Conservation (phyloP, 2,113 vertebrate genomes). For the Plecotus auritus region DNA sequence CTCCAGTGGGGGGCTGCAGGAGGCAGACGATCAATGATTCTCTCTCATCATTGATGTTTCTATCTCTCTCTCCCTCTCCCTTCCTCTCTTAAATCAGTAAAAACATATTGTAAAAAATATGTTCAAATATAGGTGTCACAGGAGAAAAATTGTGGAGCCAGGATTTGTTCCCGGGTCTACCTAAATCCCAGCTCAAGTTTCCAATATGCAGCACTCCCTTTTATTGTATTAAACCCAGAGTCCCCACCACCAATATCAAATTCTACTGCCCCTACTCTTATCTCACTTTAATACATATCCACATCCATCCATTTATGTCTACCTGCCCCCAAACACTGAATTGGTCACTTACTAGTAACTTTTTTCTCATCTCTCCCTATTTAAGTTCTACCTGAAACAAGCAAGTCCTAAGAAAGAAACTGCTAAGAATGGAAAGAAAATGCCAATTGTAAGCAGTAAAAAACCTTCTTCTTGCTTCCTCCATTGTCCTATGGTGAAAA, state of each 20-base stretch:
- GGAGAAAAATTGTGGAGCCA: not conserved
- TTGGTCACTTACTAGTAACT: not conserved
- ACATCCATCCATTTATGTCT: not conserved
- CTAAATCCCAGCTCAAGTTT: not conserved
- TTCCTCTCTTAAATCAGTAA: too few relatives aligned
- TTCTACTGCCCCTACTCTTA: not conserved
- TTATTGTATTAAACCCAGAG: not conserved
- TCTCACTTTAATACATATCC: not conserved
- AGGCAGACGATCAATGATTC: too few relatives aligned
- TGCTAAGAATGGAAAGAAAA: not conserved
- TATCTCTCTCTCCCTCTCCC: too few relatives aligned
- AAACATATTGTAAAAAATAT: too few relatives aligned
- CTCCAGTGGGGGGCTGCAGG: too few relatives aligned
- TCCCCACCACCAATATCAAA: not conserved
- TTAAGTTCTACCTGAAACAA: slow-evolving; percentile 20
- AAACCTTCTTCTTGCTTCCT: not conserved
- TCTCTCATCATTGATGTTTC: too few relatives aligned
- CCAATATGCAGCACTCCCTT: not conserved
- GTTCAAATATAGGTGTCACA: not conserved
- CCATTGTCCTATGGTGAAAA: not conserved
- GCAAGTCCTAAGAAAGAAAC: not conserved
- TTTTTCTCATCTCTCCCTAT: not conserved
- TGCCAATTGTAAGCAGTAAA: not conserved
- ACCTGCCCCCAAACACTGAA: not conserved
- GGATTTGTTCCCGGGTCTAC: not conserved